phyloP scores from a whole-genome alignment of 2,113 vertebrate genomes.

The Myodes glareolus region DNA sequence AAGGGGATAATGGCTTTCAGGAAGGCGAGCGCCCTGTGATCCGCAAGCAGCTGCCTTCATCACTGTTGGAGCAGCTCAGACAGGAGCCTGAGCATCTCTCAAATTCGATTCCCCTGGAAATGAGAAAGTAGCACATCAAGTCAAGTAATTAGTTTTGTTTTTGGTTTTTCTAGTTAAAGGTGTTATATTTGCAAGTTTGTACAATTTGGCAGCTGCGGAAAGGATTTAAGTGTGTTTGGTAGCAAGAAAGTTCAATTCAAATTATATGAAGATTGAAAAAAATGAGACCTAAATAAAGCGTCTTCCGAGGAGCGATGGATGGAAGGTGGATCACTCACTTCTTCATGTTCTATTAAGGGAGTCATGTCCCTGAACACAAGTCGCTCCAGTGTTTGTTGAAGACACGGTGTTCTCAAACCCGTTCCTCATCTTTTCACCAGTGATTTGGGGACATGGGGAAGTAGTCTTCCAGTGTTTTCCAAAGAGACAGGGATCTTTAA shows the following conservation, averaged over 20 bases:
- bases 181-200: conserved; percentile 18
- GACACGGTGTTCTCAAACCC: background rate
- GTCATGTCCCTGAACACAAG: conserved; percentile 19
- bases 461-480: conserved; percentile 2
- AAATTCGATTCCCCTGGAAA: conserved; percentile 8
- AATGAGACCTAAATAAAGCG: background rate
- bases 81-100: background rate
- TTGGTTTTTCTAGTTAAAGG: background rate
- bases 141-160: conserved; percentile 14
- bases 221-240: background rate
- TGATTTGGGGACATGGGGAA: background rate
- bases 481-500: background rate
- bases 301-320: background rate
- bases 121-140: background rate
- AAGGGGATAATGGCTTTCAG: background rate
- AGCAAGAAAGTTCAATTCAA: conserved; percentile 45
- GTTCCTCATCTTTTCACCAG: background rate
- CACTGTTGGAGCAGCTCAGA: background rate
- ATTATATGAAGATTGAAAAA: background rate
- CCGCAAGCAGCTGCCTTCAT: background rate
- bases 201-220: background rate
- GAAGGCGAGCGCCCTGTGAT: background rate
- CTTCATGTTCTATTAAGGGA: conserved; percentile 21
- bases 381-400: conserved; percentile 13
- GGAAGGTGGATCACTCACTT: background rate